Evolutionary conservation across 2,797 vertebrate species (phyloP).

Genomic region (Emys orbicularis): DNA sequence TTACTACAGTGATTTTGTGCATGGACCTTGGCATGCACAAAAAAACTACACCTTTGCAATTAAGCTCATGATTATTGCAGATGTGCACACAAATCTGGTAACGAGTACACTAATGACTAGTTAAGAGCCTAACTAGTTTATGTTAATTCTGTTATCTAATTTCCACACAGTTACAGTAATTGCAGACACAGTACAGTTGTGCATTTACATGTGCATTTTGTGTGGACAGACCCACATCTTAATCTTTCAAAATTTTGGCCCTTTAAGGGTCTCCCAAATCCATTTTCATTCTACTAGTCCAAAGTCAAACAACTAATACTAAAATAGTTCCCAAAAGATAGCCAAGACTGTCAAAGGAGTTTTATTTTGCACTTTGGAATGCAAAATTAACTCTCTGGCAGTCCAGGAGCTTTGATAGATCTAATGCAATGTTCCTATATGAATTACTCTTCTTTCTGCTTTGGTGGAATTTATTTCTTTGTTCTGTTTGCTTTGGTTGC

Average conservation of each 20-base stretch:
- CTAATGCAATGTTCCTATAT: background rate
- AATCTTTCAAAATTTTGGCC: background rate
- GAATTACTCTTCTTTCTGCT: background rate
- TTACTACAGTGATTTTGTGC: background rate
- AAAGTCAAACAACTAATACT: background rate
- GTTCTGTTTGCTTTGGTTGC: background rate
- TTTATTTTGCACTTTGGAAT: background rate
- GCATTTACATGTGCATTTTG: background rate
- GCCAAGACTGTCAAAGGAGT: rapidly evolving
- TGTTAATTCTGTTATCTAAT: background rate
- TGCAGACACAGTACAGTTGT: background rate
- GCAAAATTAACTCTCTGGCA: background rate
- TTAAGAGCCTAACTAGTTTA: background rate
- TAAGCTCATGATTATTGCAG: background rate
- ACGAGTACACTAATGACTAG: background rate
- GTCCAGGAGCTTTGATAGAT: background rate
- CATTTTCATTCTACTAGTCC: background rate
- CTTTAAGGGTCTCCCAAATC: background rate
- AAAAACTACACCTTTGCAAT: background rate
- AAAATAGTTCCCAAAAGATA: background rate
- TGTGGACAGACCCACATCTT: background rate
- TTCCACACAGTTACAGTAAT: background rate
- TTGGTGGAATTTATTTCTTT: background rate
- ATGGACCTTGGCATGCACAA: background rate
- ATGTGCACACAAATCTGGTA: background rate